Evolutionary conservation across 2,113 vertebrate genomes (phyloP), one percentile per base, ranked within the genome.

Genomic region (Lipophrys pholis): DNA sequence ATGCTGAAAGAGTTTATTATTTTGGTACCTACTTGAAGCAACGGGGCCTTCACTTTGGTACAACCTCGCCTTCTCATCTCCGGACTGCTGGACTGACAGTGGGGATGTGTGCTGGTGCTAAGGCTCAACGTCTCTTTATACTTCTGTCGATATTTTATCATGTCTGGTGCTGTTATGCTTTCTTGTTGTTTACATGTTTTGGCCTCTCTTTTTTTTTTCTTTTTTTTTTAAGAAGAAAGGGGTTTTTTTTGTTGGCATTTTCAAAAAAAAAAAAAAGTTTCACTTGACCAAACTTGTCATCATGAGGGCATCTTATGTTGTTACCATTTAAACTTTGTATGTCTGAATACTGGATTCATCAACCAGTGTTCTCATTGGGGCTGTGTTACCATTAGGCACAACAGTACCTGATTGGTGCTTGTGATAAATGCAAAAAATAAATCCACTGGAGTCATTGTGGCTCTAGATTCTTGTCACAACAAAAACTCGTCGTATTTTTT

Each of bases 81-180:
- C 80, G 49, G 63, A 76, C 65, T 62, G 86, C 89, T 73, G 68
- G 73, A 79, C 82, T 81, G 49, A 76, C 53, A 14, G 67, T 38
- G 48, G 56, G 76, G 80, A 87, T 79, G 73, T 53, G 67, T 89
- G 66, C 84, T 87, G 94, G 93, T 94, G 93, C 94, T 94, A 87
- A 78, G 77, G 85, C 86, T 87, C 55, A 15, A 73, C 78, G 43
- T 87, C 87, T 65, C 82, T 79, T 85, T 81, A 78, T 86, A 89
- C 84, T 89, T 90, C 78, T 88, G 86, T 88, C 77, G 11, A 87
- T 89, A 82, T 88, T 80, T 91, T 86, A 68, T 86, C 86, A 83
- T 93, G 91, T 94, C 89, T 92, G 92, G 93, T 94, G 93, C 93
- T 93, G 81, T 92, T 89, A 84, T 85, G 69, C 89, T 82, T 80